These are phyloP conservation scores for Rhinogobius similis DNA, from an alignment of 2,113 vertebrate genomes.

Conservation along the genomic window DNA sequence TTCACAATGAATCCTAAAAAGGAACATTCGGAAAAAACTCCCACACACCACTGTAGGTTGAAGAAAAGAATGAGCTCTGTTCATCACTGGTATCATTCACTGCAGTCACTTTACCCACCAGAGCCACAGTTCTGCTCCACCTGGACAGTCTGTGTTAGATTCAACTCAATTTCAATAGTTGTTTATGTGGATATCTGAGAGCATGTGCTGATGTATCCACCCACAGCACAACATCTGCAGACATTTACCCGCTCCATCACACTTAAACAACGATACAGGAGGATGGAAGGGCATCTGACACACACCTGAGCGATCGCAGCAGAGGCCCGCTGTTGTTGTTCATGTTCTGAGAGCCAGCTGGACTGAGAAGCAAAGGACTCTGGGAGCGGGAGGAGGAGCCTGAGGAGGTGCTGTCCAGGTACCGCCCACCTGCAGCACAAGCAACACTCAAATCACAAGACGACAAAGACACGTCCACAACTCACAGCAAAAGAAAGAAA, in stretches of 20 bases:
- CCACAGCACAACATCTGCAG: not conserved
- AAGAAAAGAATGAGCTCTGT: too few species aligned
- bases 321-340: constrained; percentile 68
- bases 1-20: too few species aligned
- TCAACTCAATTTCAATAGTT: too few species aligned
- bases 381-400: constrained; percentile 89
- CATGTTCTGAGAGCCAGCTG: constrained; percentile 78
- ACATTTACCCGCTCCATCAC: not conserved
- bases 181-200: too few species aligned
- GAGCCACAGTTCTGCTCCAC: too few species aligned
- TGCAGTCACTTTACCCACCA: too few species aligned
- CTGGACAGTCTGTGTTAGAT: too few species aligned
- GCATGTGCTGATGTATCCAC: too few species aligned
- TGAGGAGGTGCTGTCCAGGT: constrained; percentile 87
- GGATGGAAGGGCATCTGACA: not conserved
- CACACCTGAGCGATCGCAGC: constrained; percentile 73
- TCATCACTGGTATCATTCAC: too few species aligned
- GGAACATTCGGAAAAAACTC: too few species aligned
- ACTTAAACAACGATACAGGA: not conserved
- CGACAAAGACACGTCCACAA: not conserved
- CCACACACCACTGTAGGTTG: too few species aligned
- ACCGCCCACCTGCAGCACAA: constrained; percentile 72
- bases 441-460: not conserved
- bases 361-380: constrained; percentile 86
- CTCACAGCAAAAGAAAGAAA: too few species aligned